Base-by-base conservation (phyloP, 2,113 vertebrate species). In the Eira barbara region DNA sequence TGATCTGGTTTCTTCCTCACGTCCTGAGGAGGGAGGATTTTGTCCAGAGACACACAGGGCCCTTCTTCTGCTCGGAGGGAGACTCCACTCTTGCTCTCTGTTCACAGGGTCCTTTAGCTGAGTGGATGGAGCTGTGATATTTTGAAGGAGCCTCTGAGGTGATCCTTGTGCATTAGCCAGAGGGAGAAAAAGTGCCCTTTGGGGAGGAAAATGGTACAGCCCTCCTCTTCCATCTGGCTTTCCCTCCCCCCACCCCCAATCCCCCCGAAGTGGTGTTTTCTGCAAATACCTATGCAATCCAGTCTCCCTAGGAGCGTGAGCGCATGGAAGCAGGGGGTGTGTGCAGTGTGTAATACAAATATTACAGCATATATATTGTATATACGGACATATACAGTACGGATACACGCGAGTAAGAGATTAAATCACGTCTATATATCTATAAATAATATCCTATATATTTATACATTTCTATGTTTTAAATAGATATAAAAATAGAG, bases 401-500 rank as follows among this genome's bases (percentile, higher is more conserved):
- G 94, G 98, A 98, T 98, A 98, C 98, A 98, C 98, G 97, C 98
- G 95, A 99, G 95, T 97, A 98, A 98, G 98, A 98, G 97, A 98
- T 94, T 97, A 97, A 99, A 98, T 99, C 98, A 98, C 98, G 4
- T 98, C 98, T 99, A 99, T 99, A 99, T 99, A 98, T 95, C 98
- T 99, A 99, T 98, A 99, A 99, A 99, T 98, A 98, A 99, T 99
- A 99, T 98, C 98, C 97, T 99, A 98, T 99, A 99, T 99, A 99
- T 99, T 99, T 99, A 99, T 99, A 99, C 99, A 99, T 99, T 98
- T 99, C 98, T 99, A 99, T 99, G 98, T 99, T 99, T 98, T 98
- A 98, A 6, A 98, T 98, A 98, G 98, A 98, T 99, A 98, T 98
- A 99, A 98, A 98, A 97, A 98, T 98, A 99, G 98, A 98, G 98